A percentile compares a stretch with the other conserved stretches of the same genome.
phyloP scores from a whole-genome alignment of 2,113 vertebrate species.

The Madoqua kirkii region DNA sequence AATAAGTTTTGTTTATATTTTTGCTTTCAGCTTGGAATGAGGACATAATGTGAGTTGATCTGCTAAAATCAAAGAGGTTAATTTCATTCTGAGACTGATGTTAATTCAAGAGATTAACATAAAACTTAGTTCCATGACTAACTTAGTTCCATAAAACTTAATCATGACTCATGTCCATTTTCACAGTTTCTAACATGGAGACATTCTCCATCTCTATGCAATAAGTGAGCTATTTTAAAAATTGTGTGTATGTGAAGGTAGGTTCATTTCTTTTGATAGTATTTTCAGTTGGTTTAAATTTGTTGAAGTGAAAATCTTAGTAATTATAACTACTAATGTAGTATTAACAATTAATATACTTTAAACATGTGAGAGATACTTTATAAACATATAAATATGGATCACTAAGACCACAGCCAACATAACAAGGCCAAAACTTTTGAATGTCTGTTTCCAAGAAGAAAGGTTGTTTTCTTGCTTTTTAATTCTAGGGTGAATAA shows the following conservation, averaged over 20 bases:
- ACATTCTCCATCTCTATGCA: constrained; percentile 5
- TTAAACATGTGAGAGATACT: constrained; percentile 45
- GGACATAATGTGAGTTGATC: background rate
- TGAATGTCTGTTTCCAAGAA: constrained; percentile 38
- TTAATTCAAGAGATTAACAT: background rate
- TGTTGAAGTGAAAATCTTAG: constrained; percentile 44
- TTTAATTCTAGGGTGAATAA: constrained; percentile 62
- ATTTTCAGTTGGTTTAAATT: constrained; percentile 44
- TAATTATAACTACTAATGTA: constrained; percentile 15
- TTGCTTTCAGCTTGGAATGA: constrained; percentile 27
- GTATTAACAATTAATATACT: constrained; percentile 51
- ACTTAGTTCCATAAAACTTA: background rate
- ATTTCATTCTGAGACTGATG: constrained; percentile 13
- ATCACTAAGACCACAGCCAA: constrained; percentile 30
- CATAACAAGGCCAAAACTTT: constrained; percentile 41
- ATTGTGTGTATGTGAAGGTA: background rate
- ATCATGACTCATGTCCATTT: constrained; percentile 41
- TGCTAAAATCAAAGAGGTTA: constrained; percentile 40
- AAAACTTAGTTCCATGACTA: constrained; percentile 37
- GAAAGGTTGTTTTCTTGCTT: constrained; percentile 48
- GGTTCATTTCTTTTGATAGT: constrained; percentile 35
- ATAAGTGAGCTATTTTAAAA: constrained; percentile 36
- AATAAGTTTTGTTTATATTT: constrained; percentile 36
- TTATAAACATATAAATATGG: constrained; percentile 56
- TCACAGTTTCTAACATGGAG: background rate